Evolutionary conservation across 2,113 vertebrate species (phyloP), one percentile per base, ranked within the genome.

Genomic region (Galeopterus variegatus): DNA sequence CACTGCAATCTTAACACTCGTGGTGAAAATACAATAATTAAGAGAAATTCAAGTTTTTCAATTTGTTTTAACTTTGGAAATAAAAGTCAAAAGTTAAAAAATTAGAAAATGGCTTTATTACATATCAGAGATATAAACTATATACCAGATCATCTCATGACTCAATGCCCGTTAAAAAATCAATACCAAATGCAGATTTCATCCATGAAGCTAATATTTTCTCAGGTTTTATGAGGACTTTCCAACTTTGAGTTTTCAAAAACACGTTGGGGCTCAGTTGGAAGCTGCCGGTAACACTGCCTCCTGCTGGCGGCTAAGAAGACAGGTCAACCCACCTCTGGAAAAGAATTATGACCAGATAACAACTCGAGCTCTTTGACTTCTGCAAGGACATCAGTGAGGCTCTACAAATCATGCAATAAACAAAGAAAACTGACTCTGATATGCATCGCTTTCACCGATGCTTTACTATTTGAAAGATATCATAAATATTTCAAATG

Each of bases 21-120:
- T 26, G 21, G 62, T 69, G 36, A 76, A 60, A 95, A 70, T 24
- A 84, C 6, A 75, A 17, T 56, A 58, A 72, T 88, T 85, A 62
- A 90, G 45, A 89, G 65, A 6, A 79, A 92, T 60, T 31, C 6
- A 24, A 24, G 21, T 41, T 81, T 88, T 83, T 19, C 9, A 48
- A 21, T 73, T 90, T 90, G 6, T 91, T 91, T 94, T 69, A 93
- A 85, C n/a, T 87, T 89, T 33, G 33, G 19, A 83, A 79, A 93
- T 70, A 96, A 96, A 96, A 88, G n/a, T 82, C 12, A 64, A 69
- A 89, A 50, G 10, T 48, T 36, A 45, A 69, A 86, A 31, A 72
- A 79, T 28, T 12, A 62, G 50, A 60, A 73, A 90, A 72, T 56
- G 17, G 1, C 4, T 79, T 92, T 73, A 48, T 75, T 62, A 8